Evolutionary conservation across 2,888 invertebrate genomes (phyloP).

Genomic region (Micropterix aruncella): DNA sequence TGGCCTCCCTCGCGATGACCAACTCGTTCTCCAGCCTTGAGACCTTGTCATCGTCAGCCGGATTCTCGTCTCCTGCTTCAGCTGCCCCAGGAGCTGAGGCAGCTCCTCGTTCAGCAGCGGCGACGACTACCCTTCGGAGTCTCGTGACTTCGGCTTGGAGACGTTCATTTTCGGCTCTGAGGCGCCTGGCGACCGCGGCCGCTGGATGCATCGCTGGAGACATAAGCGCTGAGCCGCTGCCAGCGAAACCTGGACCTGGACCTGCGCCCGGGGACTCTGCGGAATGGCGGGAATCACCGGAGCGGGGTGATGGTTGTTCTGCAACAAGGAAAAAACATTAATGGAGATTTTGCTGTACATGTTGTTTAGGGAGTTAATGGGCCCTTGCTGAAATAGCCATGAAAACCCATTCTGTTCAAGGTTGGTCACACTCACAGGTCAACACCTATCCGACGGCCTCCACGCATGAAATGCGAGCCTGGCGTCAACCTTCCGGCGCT

Average conservation of each 20-base stretch:
- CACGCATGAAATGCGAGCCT: no score
- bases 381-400: no score
- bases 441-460: no score
- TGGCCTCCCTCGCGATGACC: slow-evolving; percentile 65
- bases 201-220: slow-evolving; percentile 40
- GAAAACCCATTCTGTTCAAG: no score
- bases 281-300: slow-evolving; percentile 19
- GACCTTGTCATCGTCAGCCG: slow-evolving; percentile 34
- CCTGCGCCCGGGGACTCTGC: slow-evolving; percentile 23
- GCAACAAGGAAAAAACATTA: slow-evolving; percentile 1
- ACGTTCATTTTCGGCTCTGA: slow-evolving; percentile 66
- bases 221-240: slow-evolving; percentile 22
- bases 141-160: slow-evolving; percentile 55
- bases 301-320: slow-evolving; percentile 12
- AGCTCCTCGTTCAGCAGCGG: slow-evolving; percentile 44
- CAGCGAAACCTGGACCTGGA: slow-evolving; percentile 11
- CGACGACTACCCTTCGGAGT: slow-evolving; percentile 49
- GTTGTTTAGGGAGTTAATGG: no score
- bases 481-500: no score
- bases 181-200: slow-evolving; percentile 42
- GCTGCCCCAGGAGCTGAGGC: slow-evolving; percentile 35
- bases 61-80: slow-evolving; percentile 24
- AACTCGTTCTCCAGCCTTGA: slow-evolving; percentile 55
- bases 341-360: no score
- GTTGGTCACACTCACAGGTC: no score